Conservation (phyloP, 2,797 vertebrate species). For the Tolypeutes matacus region DNA sequence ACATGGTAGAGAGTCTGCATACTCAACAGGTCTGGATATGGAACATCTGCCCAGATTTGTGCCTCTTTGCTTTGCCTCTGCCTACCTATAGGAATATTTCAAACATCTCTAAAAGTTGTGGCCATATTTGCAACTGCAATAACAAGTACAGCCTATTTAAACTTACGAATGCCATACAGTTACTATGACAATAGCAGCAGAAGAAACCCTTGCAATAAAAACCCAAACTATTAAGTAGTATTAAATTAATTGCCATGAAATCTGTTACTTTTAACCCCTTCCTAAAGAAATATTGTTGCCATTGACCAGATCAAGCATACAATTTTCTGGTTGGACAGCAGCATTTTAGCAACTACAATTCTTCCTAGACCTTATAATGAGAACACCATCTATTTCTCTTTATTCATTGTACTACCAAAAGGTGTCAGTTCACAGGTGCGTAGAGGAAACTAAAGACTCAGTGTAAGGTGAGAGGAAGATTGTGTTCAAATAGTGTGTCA, state of each 20-base stretch:
- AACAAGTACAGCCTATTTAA: neutral
- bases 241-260: neutral
- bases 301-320: neutral
- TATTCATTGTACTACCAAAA: neutral
- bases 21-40: neutral
- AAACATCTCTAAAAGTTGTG: neutral
- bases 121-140: neutral
- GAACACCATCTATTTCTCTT: neutral
- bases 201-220: neutral
- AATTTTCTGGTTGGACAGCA: neutral
- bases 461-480: neutral
- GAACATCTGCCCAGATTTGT: neutral
- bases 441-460: neutral
- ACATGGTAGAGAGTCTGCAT: neutral
- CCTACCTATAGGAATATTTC: conserved; percentile 18
- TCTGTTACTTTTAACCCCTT: neutral
- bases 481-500: conserved; percentile 74
- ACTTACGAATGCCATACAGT: neutral
- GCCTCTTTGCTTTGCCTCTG: neutral
- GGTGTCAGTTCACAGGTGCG: neutral
- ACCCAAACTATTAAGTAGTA: neutral
- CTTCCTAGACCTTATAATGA: neutral
- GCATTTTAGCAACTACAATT: conserved; percentile 18
- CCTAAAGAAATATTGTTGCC: neutral
- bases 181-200: neutral